Base-by-base conservation (phyloP, 2,113 vertebrate genomes). In the Pyxicephalus adspersus region DNA sequence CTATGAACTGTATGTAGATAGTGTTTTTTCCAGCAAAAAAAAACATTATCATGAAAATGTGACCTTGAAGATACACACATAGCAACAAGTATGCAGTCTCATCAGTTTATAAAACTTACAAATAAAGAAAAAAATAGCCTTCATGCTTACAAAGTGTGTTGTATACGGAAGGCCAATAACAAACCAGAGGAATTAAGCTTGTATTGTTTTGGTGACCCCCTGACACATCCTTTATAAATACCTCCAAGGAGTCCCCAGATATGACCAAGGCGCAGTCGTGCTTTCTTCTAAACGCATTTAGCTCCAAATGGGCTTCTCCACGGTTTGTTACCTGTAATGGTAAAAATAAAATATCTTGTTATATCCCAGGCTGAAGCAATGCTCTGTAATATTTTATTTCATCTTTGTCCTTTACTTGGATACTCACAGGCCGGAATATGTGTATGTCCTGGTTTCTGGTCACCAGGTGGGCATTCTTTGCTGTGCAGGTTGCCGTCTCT, bases 361-460 rank as follows among this genome's bases (percentile, higher is more conserved):
- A 58, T 18, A 23, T 58, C 22, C 18, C 57, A n/a, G 19, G 22
- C 22, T n/a, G 1, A 9, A 1, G 38, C 15, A 1, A 45, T 15
- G 11, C 38, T 45, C 38, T 1, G 15, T 8, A 45, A 45, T 13
- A 8, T 3, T 45, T 6, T 45, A 8, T 13, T 9, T 13, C 1
- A 3, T 4, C 57, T 58, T 6, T 5, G 18, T 60, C 57, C 57
- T 22, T 26, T 20, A 13, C 3, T 1, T 52, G 15, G 84, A 77
- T 6, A 89, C 95, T 92, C 88, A 98, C 97, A 60, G 95, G 87
- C 89, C 96, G 94, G 84, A 99, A 99, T 73, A 96, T 86, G 16
- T 99, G 97, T 89, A 99, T 94, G 90, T 99, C 97, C 72, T 99
- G 97, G 83, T 91, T 97, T 77, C 97, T 94, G 82, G 97, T 98